Evolutionary conservation across 2,888 invertebrate genomes (phyloP).

Genomic region (Halocaridina rubra): DNA sequence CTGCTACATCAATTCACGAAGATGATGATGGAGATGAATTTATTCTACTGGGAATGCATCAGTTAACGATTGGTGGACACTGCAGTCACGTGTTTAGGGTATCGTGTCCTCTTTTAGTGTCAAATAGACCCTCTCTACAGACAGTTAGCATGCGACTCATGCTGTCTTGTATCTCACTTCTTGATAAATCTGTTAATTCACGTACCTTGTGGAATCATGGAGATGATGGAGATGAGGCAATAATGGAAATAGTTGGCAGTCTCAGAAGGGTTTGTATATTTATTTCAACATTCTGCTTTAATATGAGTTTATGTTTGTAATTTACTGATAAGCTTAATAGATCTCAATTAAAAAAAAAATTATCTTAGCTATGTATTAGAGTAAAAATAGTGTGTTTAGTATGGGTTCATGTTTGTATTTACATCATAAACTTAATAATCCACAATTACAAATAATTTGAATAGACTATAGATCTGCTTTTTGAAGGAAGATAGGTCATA

Average conservation of each 20-base stretch:
- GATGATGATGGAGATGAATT: constrained; percentile 49
- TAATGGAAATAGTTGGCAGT: background rate
- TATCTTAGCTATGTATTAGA: no score
- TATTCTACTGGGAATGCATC: constrained; percentile 44
- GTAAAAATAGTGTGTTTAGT: no score
- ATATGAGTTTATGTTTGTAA: no score
- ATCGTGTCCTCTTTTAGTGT: constrained; percentile 17
- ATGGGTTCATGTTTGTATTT: no score
- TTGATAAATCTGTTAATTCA: background rate
- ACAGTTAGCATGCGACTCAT: constrained; percentile 28
- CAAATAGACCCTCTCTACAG: constrained; percentile 15
- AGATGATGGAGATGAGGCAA: background rate
- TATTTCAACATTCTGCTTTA: background rate
- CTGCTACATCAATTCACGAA: constrained; percentile 21
- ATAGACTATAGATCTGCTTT: no score
- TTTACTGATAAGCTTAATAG: no score
- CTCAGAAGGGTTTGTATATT: constrained; percentile 1
- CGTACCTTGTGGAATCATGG: background rate
- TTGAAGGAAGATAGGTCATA: no score
- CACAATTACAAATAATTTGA: no score
- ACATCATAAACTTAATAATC: no score
- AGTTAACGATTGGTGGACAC: constrained; percentile 27
- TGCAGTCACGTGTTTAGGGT: constrained; percentile 21
- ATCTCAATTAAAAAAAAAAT: no score
- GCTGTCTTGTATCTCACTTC: background rate